phyloP scores from a whole-genome alignment of 1,140 invertebrate genomes.

The Drosophila punjabiensis region DNA sequence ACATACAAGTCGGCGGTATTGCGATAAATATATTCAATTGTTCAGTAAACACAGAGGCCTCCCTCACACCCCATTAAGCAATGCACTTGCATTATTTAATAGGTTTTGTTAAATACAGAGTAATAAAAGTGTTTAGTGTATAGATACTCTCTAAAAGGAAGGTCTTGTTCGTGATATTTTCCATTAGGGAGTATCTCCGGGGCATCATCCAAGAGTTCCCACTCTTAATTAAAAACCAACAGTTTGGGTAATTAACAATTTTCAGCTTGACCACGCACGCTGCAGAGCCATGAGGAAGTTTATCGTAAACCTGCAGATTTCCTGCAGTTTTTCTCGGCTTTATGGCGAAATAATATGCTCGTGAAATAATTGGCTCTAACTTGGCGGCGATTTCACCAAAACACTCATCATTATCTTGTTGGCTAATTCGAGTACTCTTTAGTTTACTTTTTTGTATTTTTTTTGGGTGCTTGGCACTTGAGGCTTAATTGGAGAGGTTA shows the following conservation, averaged over 20 bases:
- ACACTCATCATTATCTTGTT: conserved; percentile 4
- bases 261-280: conserved; percentile 28
- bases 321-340: conserved; percentile 31
- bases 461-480: conserved; percentile 44
- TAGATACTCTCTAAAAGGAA: not conserved
- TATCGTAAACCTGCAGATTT: conserved; percentile 19
- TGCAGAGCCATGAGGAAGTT: conserved; percentile 32
- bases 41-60: not conserved
- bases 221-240: conserved; percentile 18
- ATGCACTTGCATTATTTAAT: conserved; percentile 2
- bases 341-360: conserved; percentile 18
- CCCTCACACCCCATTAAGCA: conserved; percentile 17
- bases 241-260: conserved; percentile 26
- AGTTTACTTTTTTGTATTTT: not conserved
- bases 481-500: conserved; percentile 34
- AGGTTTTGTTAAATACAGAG: not conserved
- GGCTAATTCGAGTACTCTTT: conserved; percentile 15
- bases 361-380: conserved; percentile 29
- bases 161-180: conserved; percentile 20
- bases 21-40: conserved; percentile 8
- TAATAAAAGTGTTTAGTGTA: conserved; percentile 13
- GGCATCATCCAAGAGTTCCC: no score
- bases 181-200: not conserved
- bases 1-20: not conserved
- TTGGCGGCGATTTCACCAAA: conserved; percentile 6